phyloP scores from a whole-genome alignment of 1,140 invertebrate species.

The Thaumatotibia leucotreta region DNA sequence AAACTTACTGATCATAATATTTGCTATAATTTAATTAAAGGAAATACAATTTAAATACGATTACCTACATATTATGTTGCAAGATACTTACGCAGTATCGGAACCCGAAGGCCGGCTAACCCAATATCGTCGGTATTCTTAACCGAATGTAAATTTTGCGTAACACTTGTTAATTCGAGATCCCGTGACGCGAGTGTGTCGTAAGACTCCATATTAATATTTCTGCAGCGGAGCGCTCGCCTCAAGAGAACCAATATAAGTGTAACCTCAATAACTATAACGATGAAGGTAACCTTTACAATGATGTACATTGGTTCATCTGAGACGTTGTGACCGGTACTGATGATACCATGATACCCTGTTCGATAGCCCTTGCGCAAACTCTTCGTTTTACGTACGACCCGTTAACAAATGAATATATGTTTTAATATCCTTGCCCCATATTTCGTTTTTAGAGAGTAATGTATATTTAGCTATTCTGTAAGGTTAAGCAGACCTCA shows the following conservation, averaged over 20 bases:
- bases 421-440: neutral
- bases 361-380: neutral
- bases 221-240: neutral
- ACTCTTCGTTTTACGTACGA: neutral
- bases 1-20: too few species aligned
- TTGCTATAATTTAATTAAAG: too few species aligned
- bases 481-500: neutral
- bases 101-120: slow-evolving; percentile 22
- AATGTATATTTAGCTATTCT: neutral
- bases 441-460: neutral
- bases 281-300: too few species aligned
- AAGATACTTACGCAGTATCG: slow-evolving; percentile 7
- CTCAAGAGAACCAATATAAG: neutral
- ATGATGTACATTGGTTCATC: too few species aligned
- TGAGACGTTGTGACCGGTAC: too few species aligned
- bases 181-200: slow-evolving; percentile 43
- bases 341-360: neutral
- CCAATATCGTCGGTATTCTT: slow-evolving; percentile 21
- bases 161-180: slow-evolving; percentile 51
- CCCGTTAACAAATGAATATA: neutral
- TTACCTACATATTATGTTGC: slow-evolving; percentile 15
- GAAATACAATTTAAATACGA: too few species aligned
- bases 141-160: slow-evolving; percentile 38
- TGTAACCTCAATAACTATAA: neutral
- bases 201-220: slow-evolving; percentile 30